Evolutionary conservation across 2,113 vertebrate genomes (phyloP), one percentile per base, ranked within the genome.

Genomic region (Esox niger): DNA sequence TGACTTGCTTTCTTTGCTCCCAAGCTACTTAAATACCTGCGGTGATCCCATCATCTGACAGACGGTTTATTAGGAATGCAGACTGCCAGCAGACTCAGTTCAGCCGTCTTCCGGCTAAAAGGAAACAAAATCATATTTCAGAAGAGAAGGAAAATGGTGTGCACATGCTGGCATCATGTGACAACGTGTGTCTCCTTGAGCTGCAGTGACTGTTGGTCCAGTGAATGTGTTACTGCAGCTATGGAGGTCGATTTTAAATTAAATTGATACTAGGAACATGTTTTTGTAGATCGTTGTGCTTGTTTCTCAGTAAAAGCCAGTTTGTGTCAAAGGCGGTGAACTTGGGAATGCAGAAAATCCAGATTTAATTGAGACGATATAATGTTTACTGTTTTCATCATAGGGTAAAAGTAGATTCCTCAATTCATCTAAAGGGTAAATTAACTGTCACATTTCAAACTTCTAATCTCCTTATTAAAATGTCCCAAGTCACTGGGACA

Each of bases 31-130:
- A 70, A 74, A 70, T 70, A 78, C 67, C 64, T 73, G 38, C 66
- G 68, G 66, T 74, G 71, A 60, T 77, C 21, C 20, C 46, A 56
- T 71, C 73, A 67, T 69, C 61, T 69, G 68, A 66, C 69, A 76
- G 64, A 52, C 33, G 63, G 26, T 70, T 68, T 66, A 57, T 78
- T 69, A 74, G 60, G 35, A 64, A 56, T 64, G 49, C 52, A 69
- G 15, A 60, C 60, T 55, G 25, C 57, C 71, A 73, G 62, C 78
- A 73, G 68, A 75, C n/a, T n/a, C n/a, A n/a, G n/a, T n/a, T n/a
- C n/a, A n/a, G n/a, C n/a, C n/a, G n/a, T n/a, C n/a, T n/a, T n/a
- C n/a, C n/a, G n/a, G n/a, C n/a, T n/a, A n/a, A n/a, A n/a, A n/a
- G 35, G 64, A 29, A 76, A 71, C 65, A 23, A 73, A 67, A 72